These are phyloP conservation scores for Hypomecis punctinalis DNA, from an alignment of 2,888 invertebrate genomes.

Conservation along the genomic window DNA sequence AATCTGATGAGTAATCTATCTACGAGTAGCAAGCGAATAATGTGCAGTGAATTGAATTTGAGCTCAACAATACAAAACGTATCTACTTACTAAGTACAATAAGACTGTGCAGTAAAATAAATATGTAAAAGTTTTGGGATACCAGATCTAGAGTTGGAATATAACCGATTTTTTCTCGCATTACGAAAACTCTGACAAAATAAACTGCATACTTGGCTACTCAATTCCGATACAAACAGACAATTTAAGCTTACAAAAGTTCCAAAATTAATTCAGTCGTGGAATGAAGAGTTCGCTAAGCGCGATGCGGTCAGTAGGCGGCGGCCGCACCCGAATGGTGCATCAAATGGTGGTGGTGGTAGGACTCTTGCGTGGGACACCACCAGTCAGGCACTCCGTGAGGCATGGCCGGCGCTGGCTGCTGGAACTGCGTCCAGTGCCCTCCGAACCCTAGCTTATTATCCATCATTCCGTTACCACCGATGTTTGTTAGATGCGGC, in stretches of 20 bases:
- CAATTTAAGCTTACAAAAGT: not conserved
- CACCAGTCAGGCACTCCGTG: slow-evolving; percentile 83
- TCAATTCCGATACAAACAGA: no score
- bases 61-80: no score
- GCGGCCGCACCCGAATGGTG: slow-evolving; percentile 89
- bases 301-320: slow-evolving; percentile 89
- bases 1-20: no score
- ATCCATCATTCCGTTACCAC: slow-evolving; percentile 87
- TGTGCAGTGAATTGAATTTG: no score
- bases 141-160: no score
- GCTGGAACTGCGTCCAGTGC: slow-evolving; percentile 88
- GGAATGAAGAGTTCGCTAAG: slow-evolving; percentile 83
- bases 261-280: slow-evolving; percentile 47
- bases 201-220: no score
- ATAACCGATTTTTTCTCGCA: no score
- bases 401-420: slow-evolving; percentile 88
- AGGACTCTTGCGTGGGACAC: slow-evolving; percentile 81
- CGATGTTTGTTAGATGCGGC: slow-evolving; percentile 73
- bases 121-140: no score
- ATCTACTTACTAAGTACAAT: no score
- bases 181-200: no score
- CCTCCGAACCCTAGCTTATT: slow-evolving; percentile 87
- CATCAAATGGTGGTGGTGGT: slow-evolving; percentile 86
- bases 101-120: no score
- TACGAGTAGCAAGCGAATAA: no score